Percentiles rank a stretch among this genome's conserved stretches.
These are phyloP conservation scores for Chaetophractus vellerosus DNA, from an alignment of 2,797 vertebrate genomes.

Conservation along the genomic window DNA sequence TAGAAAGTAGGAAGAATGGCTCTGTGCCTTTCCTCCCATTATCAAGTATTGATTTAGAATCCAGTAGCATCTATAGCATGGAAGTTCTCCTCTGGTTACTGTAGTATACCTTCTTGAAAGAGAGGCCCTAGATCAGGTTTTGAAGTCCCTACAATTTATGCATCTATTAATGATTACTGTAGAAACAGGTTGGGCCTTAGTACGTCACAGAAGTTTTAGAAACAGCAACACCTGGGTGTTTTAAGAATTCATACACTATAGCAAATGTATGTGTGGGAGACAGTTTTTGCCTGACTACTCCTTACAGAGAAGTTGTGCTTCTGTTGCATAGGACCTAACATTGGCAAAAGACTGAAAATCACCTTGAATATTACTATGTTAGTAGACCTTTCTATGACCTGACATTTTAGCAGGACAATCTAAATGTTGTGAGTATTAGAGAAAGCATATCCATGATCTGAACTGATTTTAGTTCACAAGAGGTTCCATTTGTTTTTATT, in stretches of 20 bases:
- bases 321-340: conserved; percentile 69
- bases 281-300: neutral
- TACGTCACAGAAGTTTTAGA: neutral
- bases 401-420: conserved; percentile 90
- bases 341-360: conserved; percentile 87
- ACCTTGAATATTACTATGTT: conserved; percentile 89
- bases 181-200: neutral
- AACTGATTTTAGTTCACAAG: conserved; percentile 92
- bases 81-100: neutral
- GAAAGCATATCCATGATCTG: conserved; percentile 91
- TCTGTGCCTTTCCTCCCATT: neutral
- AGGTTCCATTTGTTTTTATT: conserved; percentile 93
- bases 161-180: neutral
- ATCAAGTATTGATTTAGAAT: neutral
- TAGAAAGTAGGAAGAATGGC: neutral
- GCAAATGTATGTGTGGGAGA: neutral
- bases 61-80: neutral
- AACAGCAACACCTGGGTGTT: neutral
- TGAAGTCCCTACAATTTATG: neutral
- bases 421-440: conserved; percentile 90
- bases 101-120: neutral
- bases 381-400: conserved; percentile 88
- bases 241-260: neutral
- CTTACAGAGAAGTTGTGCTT: neutral
- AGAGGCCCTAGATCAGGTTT: neutral